A percentile compares a stretch with the other conserved stretches of the same genome.
Conservation (phyloP, 1,140 invertebrate species). For the Neuroterus valhalla region DNA sequence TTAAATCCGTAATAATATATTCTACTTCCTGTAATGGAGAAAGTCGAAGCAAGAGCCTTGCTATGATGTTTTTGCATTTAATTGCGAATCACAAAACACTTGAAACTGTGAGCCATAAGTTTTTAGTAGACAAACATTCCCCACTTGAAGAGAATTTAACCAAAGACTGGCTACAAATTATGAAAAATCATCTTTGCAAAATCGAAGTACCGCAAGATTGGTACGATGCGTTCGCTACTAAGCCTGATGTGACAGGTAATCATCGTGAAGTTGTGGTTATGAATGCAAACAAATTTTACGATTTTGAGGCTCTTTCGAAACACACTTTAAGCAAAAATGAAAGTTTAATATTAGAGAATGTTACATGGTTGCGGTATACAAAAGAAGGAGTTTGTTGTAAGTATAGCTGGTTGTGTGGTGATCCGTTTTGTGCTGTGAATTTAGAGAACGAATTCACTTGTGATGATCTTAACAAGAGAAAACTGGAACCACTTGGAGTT, state of each 20-base stretch:
- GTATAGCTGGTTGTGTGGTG: not conserved
- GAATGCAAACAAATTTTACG: not conserved
- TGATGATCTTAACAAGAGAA: no score
- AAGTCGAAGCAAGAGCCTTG: not conserved
- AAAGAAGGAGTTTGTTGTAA: slow-evolving; percentile 14
- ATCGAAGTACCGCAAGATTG: not conserved
- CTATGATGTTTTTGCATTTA: not conserved
- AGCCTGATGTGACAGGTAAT: no score
- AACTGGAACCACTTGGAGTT: no score
- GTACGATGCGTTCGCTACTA: not conserved
- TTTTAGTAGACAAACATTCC: not conserved
- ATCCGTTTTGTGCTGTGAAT: not conserved
- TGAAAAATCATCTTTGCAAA: not conserved
- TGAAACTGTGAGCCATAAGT: not conserved
- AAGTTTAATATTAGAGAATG: not conserved
- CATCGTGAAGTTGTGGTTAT: not conserved
- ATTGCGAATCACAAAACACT: slow-evolving; percentile 3
- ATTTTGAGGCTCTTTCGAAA: slow-evolving; percentile 7
- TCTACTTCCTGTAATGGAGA: not conserved
- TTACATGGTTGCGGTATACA: not conserved
- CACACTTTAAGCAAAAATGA: not conserved
- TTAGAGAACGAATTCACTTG: not conserved
- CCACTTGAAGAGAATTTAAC: not conserved
- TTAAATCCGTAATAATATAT: slow-evolving; percentile 3
- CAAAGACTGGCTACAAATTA: not conserved